phyloP scores from a whole-genome alignment of 1,140 invertebrate genomes.

The Drosophila parvula region DNA sequence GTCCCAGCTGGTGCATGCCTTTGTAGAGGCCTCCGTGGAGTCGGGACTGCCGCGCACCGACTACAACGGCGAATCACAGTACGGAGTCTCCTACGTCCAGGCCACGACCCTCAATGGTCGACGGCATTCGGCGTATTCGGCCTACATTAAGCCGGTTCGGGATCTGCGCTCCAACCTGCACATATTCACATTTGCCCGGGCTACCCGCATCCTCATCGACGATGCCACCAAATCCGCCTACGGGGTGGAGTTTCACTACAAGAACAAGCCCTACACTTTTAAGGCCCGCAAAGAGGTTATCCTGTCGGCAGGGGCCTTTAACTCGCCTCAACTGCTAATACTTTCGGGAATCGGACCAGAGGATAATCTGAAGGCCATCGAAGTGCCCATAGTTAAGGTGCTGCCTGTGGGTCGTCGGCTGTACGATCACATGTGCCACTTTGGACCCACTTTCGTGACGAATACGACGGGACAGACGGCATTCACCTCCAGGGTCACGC shows the following conservation, averaged over 20 bases:
- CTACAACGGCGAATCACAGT: constrained; percentile 87
- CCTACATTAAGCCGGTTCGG: constrained; percentile 86
- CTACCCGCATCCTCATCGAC: constrained; percentile 88
- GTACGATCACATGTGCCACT: constrained; percentile 90
- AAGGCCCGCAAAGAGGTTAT: constrained; percentile 89
- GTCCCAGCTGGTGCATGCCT: constrained; percentile 86
- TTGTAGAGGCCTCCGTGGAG: constrained; percentile 87
- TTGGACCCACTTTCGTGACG: constrained; percentile 87
- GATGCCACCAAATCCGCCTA: constrained; percentile 86
- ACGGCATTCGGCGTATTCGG: constrained; percentile 85
- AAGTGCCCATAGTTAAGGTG: constrained; percentile 88
- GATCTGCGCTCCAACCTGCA: constrained; percentile 88
- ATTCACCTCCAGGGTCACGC: constrained; percentile 62
- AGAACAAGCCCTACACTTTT: constrained; percentile 84
- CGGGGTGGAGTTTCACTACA: constrained; percentile 87
- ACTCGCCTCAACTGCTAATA: constrained; percentile 92
- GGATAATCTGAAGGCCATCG: constrained; percentile 87
- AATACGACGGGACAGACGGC: constrained; percentile 83
- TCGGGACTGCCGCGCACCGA: constrained; percentile 87
- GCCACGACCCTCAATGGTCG: constrained; percentile 86
- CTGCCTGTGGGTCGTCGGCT: constrained; percentile 89
- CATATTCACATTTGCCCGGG: constrained; percentile 86
- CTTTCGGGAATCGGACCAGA: constrained; percentile 91
- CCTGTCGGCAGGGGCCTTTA: constrained; percentile 90
- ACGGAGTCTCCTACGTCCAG: constrained; percentile 88